Evolutionary conservation across 2,113 vertebrate genomes (phyloP).

Genomic region (Toxotes chatareus): DNA sequence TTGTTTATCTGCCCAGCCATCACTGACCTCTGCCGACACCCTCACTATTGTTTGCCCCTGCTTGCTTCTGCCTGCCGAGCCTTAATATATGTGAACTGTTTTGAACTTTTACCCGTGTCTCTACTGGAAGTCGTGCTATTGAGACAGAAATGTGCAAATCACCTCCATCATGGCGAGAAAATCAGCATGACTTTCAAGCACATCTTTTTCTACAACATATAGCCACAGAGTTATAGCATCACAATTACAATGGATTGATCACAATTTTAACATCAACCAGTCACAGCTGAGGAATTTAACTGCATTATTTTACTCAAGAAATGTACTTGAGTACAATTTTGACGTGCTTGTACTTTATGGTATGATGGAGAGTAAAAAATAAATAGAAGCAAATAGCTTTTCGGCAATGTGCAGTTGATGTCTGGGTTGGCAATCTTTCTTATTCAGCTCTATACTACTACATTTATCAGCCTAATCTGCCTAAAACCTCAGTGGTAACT

Average conservation of each 20-base stretch:
- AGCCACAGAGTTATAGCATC: not conserved
- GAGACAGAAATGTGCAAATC: not conserved
- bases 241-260: not conserved
- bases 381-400: no score
- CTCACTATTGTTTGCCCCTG: not conserved
- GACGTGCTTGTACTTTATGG: no score
- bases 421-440: not conserved
- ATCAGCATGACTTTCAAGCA: not conserved
- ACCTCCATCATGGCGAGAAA: not conserved
- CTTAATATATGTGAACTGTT: not conserved
- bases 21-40: no score
- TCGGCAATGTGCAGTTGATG: no score
- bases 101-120: not conserved
- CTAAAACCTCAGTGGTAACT: not conserved
- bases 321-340: not conserved
- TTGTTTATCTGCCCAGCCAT: not conserved
- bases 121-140: not conserved
- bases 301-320: not conserved
- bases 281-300: not conserved
- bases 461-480: not conserved
- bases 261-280: not conserved
- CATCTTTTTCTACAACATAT: no score
- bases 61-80: not conserved
- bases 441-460: not conserved
- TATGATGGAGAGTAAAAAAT: no score